Evolutionary conservation across 2,797 vertebrate genomes (phyloP).

Genomic region (Neosilurus mollespiculum): DNA sequence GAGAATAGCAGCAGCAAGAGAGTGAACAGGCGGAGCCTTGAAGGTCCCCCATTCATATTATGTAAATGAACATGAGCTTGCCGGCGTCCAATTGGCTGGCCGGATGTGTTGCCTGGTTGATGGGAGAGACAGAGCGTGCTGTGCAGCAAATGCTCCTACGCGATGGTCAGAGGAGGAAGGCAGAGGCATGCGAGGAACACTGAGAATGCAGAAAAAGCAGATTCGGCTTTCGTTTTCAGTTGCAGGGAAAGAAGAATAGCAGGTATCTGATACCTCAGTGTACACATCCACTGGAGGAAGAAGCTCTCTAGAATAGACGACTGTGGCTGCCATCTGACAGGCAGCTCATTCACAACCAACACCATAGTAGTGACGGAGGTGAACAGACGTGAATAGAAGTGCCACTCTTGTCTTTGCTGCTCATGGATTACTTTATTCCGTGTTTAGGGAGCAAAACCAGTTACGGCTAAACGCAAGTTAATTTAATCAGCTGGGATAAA

Average conservation of each 20-base stretch:
- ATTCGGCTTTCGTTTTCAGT: constrained; percentile 24
- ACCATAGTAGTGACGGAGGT: constrained; percentile 18
- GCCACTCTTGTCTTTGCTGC: constrained; percentile 29
- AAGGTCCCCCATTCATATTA: constrained; percentile 65
- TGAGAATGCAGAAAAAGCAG: constrained; percentile 41
- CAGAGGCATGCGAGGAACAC: constrained; percentile 46
- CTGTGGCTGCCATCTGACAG: constrained; percentile 7
- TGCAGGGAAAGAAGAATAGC: constrained; percentile 21
- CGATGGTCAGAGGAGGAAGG: constrained; percentile 61
- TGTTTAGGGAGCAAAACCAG: not conserved
- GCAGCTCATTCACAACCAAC: constrained; percentile 48
- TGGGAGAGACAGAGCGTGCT: constrained; percentile 58
- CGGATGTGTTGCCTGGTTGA: constrained; percentile 66
- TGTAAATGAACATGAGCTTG: constrained; percentile 74
- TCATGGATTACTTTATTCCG: constrained; percentile 25
- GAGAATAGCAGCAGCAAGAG: constrained; percentile 47
- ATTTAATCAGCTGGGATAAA: constrained; percentile 15
- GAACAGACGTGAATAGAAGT: constrained; percentile 48
- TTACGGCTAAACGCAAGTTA: constrained; percentile 6
- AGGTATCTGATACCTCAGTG: not conserved
- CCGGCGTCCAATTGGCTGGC: constrained; percentile 67
- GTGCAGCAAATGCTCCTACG: constrained; percentile 63
- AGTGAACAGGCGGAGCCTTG: constrained; percentile 53
- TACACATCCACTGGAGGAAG: not conserved
- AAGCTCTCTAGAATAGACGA: not conserved